These are phyloP conservation scores for Archips xylosteana DNA, from an alignment of 2,888 invertebrate species.

Conservation along the genomic window DNA sequence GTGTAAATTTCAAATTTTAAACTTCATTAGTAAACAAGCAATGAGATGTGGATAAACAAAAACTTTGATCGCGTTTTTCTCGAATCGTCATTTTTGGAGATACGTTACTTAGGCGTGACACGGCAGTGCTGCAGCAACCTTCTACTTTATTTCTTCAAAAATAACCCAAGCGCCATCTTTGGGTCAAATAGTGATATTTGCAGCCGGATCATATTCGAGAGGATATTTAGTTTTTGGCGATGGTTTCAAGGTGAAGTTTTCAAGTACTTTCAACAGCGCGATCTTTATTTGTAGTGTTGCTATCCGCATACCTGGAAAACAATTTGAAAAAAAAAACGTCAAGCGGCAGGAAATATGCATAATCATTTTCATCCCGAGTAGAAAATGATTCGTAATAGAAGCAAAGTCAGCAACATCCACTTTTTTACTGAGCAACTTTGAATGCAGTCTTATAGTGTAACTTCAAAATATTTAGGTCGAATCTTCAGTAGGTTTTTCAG, in stretches of 20 bases:
- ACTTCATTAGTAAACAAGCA: no score
- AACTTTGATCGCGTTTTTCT: no score
- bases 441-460: no score
- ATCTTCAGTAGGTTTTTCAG: no score
- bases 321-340: background rate
- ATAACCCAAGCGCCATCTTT: conserved; percentile 23
- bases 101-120: no score
- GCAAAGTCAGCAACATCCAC: no score
- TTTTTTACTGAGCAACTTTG: no score
- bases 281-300: conserved; percentile 48
- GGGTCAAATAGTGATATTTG: background rate
- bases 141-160: conserved; percentile 3
- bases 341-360: background rate
- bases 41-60: no score
- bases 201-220: conserved; percentile 1
- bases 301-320: background rate
- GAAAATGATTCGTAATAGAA: no score
- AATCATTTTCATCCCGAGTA: background rate
- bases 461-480: no score
- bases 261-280: conserved; percentile 47
- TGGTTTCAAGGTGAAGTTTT: conserved; percentile 46
- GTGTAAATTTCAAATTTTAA: no score
- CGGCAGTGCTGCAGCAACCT: background rate
- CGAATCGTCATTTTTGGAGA: no score
- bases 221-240: conserved; percentile 30